Conservation (phyloP, 2,888 invertebrate species). For the Nomada fabriciana region DNA sequence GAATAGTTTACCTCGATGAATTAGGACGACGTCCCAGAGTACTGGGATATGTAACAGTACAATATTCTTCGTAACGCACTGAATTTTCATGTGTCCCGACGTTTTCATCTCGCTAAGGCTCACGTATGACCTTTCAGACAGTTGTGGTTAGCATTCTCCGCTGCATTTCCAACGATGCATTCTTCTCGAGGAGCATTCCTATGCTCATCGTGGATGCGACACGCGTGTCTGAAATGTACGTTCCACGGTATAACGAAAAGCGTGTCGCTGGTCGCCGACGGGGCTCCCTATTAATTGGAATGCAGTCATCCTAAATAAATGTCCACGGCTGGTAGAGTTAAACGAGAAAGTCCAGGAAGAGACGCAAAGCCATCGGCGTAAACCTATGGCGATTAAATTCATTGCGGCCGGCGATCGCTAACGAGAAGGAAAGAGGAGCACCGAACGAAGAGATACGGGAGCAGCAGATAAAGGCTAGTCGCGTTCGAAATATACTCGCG, state of each 20-base stretch:
- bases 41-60: not conserved
- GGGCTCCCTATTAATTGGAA: constrained; percentile 75
- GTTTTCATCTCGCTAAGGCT: not conserved
- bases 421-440: constrained; percentile 61
- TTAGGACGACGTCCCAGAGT: not conserved
- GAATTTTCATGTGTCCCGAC: constrained; percentile 1
- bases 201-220: not conserved
- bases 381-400: constrained; percentile 70
- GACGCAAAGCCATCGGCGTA: not conserved
- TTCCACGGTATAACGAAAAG: not conserved
- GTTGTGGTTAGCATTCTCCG: constrained; percentile 11
- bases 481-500: constrained; percentile 53
- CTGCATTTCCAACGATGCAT: constrained; percentile 1
- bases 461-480: constrained; percentile 54
- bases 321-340: constrained; percentile 38
- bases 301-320: constrained; percentile 59
- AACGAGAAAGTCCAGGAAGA: constrained; percentile 18
- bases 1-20: not conserved
- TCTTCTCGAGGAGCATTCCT: constrained; percentile 3
- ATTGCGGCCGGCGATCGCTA: constrained; percentile 66
- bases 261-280: not conserved
- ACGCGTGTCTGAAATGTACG: constrained; percentile 3
- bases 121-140: constrained; percentile 20
- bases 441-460: constrained; percentile 39
- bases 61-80: not conserved